Base-by-base conservation (phyloP, 2,113 vertebrate genomes). In the Vireo altiloquus region DNA sequence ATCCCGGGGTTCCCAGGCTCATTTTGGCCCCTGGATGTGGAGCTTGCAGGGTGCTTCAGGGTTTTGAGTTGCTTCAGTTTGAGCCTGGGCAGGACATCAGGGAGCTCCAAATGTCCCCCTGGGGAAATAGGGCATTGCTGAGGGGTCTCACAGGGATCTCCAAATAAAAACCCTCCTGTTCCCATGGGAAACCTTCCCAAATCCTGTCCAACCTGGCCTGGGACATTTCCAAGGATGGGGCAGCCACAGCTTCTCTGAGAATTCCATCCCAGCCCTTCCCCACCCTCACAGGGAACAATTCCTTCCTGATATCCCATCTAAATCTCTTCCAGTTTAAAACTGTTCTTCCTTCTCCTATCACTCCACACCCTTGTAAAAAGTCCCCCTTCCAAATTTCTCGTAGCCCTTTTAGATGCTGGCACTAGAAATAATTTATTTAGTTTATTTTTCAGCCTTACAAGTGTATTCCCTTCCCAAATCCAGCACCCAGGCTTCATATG, bases 401-500 rank as follows among this genome's bases (percentile, higher is more conserved):
- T 20, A 37, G 33, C 33, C 37, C 37, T 47, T 53, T 61, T 31
- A 53, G 66, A 27, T 13, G 7, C 31, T 31, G 33, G 49, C 20
- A 10, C 39, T 54, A 9, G 16, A 37, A 63, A 64, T 49, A 1
- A 57, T 24, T 69, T 5, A 4, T 7, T 10, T 42, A 2, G 4
- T 47, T 63, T 49, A 10, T 25, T 64, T n/a, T 49, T 42, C 49
- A 46, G 33, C n/a, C 47, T 61, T 44, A 9, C 40, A 50, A 42
- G 15, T 1, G 1, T 5, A 10, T 39, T 69, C 13, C 2, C 6
- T 65, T 80, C 52, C 72, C 56, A 35, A 80, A 60, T 17, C 35
- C 40, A 60, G 35, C 44, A 27, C 7, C 22, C 1, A 2, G 8
- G 28, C 49, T 39, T 39, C 25, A 1, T 5, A 0, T 5, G 22